Evolutionary conservation across 2,888 invertebrate genomes (phyloP).

Genomic region (Gandaritis pyraliata): DNA sequence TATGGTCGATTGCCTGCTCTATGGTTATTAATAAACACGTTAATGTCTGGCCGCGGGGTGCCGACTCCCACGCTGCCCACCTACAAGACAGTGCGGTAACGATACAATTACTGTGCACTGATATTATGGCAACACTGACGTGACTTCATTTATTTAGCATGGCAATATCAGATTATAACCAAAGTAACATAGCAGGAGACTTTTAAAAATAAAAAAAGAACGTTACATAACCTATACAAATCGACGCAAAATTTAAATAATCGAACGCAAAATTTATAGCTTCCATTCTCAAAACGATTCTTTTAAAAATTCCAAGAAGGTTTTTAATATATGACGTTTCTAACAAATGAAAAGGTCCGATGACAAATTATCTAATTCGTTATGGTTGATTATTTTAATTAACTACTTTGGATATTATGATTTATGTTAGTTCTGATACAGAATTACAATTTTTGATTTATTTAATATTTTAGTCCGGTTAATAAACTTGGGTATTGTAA

Average conservation of each 20-base stretch:
- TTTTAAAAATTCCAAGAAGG: slow-evolving; percentile 69
- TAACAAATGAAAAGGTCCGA: slow-evolving; percentile 61
- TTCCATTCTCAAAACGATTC: slow-evolving; percentile 49
- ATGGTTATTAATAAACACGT: slow-evolving; percentile 58
- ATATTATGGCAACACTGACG: neutral
- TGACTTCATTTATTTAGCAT: slow-evolving; percentile 1
- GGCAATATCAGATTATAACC: neutral
- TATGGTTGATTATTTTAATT: slow-evolving; percentile 74
- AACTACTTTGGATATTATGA: slow-evolving; percentile 52
- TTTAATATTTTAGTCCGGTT: neutral
- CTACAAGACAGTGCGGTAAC: slow-evolving; percentile 18
- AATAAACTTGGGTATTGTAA: neutral
- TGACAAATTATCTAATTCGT: slow-evolving; percentile 80
- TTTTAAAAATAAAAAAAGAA: neutral
- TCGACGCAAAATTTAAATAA: slow-evolving; percentile 47
- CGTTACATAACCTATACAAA: slow-evolving; percentile 11
- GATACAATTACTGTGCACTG: slow-evolving; percentile 15
- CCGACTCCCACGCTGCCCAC: slow-evolving; percentile 33
- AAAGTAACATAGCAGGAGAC: too few species aligned
- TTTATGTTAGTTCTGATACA: slow-evolving; percentile 33
- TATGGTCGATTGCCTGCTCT: slow-evolving; percentile 14
- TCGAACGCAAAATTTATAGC: slow-evolving; percentile 55
- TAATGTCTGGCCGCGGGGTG: slow-evolving; percentile 66
- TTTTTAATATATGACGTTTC: slow-evolving; percentile 64
- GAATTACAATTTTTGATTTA: slow-evolving; percentile 23